phyloP scores from a whole-genome alignment of 2,797 vertebrate genomes.

The Ctenosaura bakeri region DNA sequence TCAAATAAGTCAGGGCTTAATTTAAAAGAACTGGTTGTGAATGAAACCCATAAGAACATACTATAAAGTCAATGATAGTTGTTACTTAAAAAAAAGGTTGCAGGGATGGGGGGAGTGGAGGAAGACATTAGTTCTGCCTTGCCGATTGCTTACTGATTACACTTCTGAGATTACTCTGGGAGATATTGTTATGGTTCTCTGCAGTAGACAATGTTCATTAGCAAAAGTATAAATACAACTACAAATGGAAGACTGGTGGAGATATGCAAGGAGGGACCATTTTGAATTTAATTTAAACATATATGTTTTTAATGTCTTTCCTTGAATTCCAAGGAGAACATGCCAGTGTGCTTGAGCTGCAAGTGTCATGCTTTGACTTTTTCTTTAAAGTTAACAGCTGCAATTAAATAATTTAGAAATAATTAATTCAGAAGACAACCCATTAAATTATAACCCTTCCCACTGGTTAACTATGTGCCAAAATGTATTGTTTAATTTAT shows the following conservation, averaged over 20 bases:
- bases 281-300: constrained; percentile 53
- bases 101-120: not conserved
- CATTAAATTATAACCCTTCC: constrained; percentile 85
- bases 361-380: constrained; percentile 54
- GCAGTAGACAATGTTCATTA: constrained; percentile 54
- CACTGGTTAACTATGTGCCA: constrained; percentile 82
- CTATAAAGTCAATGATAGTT: constrained; percentile 52
- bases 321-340: constrained; percentile 43
- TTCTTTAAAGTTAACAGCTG: constrained; percentile 73
- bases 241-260: constrained; percentile 37
- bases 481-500: constrained; percentile 87
- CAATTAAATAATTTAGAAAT: constrained; percentile 85
- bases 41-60: not conserved
- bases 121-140: constrained; percentile 39
- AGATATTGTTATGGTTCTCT: constrained; percentile 53
- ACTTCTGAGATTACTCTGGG: constrained; percentile 52
- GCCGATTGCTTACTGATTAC: constrained; percentile 48
- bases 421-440: constrained; percentile 86
- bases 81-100: constrained; percentile 37
- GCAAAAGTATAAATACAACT: constrained; percentile 63
- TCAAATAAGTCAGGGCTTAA: constrained; percentile 60
- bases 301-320: constrained; percentile 35
- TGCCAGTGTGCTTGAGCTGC: constrained; percentile 51
- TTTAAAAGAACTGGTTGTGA: constrained; percentile 55
- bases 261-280: not conserved